Conservation (phyloP, 2,797 vertebrate genomes). For the Anguilla pacifica region DNA sequence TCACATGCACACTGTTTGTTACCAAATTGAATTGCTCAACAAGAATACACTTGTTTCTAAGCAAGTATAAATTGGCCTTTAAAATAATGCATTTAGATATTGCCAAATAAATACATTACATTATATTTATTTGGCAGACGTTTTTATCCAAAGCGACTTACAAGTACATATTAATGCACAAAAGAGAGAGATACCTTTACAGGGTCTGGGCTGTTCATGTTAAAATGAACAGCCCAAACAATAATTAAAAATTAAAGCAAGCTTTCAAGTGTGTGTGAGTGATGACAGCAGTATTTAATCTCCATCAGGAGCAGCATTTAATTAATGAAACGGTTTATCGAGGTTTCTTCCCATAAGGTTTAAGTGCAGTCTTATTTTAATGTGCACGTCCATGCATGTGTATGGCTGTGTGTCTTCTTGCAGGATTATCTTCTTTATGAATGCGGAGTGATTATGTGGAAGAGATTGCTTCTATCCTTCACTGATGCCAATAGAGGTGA, state of each 20-base stretch:
- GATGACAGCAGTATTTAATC: slow-evolving; percentile 1
- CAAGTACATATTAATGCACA: background rate
- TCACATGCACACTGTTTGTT: background rate
- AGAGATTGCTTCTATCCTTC: background rate
- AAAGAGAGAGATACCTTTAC: background rate
- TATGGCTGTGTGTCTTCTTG: background rate
- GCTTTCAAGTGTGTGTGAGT: background rate
- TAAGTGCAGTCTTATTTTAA: background rate
- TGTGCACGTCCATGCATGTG: background rate
- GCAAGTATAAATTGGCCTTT: background rate
- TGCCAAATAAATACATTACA: background rate
- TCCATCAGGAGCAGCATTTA: background rate
- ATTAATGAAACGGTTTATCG: background rate
- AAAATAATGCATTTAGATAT: background rate
- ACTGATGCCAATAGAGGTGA: background rate
- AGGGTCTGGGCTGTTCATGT: background rate
- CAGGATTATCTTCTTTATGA: background rate
- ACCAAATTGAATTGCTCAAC: background rate
- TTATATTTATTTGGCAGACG: no score
- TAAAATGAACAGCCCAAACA: background rate
- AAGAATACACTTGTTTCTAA: background rate
- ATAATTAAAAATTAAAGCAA: background rate
- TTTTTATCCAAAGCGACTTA: no score
- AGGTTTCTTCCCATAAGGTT: no score
- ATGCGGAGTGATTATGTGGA: background rate